phyloP scores from a whole-genome alignment of 1,140 invertebrate genomes.

The Vollenhovia emeryi region DNA sequence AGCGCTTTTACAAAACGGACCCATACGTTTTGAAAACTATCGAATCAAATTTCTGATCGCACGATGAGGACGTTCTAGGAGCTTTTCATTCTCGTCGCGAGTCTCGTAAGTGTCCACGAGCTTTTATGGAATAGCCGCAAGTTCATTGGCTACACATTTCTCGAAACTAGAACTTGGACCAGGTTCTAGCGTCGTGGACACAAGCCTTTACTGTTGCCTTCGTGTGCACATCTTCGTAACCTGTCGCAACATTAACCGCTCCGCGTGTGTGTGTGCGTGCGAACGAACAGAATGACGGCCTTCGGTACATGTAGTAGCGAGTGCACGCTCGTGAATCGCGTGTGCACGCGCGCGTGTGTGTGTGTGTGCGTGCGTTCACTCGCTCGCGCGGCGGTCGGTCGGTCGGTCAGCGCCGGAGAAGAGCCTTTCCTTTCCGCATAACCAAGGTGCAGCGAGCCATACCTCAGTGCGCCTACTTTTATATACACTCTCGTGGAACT shows the following conservation, averaged over 20 bases:
- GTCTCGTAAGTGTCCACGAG: no score
- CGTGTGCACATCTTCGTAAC: conserved; percentile 58
- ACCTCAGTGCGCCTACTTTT: conserved; percentile 73
- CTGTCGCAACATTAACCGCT: conserved; percentile 58
- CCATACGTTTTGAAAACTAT: conserved; percentile 64
- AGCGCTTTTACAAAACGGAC: no score
- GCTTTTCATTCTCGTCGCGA: conserved; percentile 35
- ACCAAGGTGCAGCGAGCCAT: conserved; percentile 84
- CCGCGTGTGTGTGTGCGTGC: no score
- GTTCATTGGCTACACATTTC: no score
- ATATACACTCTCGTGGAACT: conserved; percentile 65
- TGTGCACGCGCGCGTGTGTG: conserved; percentile 5
- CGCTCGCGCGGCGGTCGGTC: conserved; percentile 42
- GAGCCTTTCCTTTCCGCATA: conserved; percentile 85
- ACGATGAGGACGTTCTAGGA: conserved; percentile 55
- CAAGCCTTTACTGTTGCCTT: conserved; percentile 54
- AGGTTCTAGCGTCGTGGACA: no score
- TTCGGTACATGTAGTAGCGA: background rate
- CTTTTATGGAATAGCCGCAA: no score
- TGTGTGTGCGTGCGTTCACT: conserved; percentile 58
- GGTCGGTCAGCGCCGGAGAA: conserved; percentile 54
- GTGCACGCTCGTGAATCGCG: background rate
- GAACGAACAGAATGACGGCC: background rate
- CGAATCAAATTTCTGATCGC: conserved; percentile 73
- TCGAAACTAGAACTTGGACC: no score